Evolutionary conservation across 2,797 vertebrate species (phyloP), one percentile per base, ranked within the genome.

Genomic region (Pangasius larnaudii): DNA sequence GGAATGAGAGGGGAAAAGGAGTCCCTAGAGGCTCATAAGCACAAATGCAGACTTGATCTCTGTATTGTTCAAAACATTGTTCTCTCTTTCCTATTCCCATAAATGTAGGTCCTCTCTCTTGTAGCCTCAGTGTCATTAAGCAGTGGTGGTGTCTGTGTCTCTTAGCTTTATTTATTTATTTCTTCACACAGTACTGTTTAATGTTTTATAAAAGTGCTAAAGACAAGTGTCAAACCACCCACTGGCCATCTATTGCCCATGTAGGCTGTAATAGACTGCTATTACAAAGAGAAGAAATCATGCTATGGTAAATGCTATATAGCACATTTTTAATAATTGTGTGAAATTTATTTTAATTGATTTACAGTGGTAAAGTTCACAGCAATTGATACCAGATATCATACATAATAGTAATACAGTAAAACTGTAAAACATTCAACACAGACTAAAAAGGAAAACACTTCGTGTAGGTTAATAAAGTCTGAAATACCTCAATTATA

Each of bases 131-230:
- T 63, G 16, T 19, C 49, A 77, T 78, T 69, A 67, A 78, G 30
- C 27, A 67, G 16, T 69, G 2, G 51, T 36, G 3, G 33, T 61
- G 2, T 59, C 53, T 16, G 22, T 61, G 53, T 46, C 74, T 30
- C 46, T 9, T 77, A 83, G 7, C 14, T 78, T 78, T 78, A 83
- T 74, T 87, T 61, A 63, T 87, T 87, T 82, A 87, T 74, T 67
- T 77, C 46, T n/a, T 77, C 18, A 87, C 86, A 82, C 33, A 11
- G 16, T 30, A 6, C 22, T 86, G 4, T 69, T 58, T 59, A 72
- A 81, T 51, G 42, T 78, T 86, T 78, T 16, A 86, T 3, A 51
- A 39, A 77, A 27, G 18, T 77, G 39, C 58, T 77, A 77, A n/a
- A 85, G 53, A 63, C 84, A 74, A 65, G 56, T 33, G 27, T 59